These are phyloP conservation scores for Chelonus insularis DNA, from an alignment of 1,140 invertebrate genomes.

Conservation along the genomic window DNA sequence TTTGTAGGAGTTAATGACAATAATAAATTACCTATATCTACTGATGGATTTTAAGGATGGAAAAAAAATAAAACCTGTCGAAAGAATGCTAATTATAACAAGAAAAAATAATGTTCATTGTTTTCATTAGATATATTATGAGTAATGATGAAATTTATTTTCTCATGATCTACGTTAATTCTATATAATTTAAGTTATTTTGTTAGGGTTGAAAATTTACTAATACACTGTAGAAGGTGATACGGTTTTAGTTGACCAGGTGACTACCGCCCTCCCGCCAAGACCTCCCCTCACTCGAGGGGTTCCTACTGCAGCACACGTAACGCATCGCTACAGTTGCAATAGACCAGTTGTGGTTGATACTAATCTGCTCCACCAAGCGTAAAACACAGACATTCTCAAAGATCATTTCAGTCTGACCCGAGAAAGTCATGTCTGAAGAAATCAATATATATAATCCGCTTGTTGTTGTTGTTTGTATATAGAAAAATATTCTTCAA, in stretches of 20 bases:
- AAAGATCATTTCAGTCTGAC: neutral
- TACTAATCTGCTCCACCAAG: conserved; percentile 15
- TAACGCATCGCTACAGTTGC: neutral
- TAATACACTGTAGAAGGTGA: neutral
- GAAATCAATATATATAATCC: too few species aligned
- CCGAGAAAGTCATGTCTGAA: too few species aligned
- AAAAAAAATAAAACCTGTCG: too few species aligned
- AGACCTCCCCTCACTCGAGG: neutral
- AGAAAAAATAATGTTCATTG: too few species aligned
- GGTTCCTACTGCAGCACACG: neutral
- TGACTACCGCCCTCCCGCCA: conserved; percentile 11
- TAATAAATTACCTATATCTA: too few species aligned
- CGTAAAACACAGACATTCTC: neutral
- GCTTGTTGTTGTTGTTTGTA: too few species aligned
- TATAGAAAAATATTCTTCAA: too few species aligned
- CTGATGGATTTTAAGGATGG: too few species aligned
- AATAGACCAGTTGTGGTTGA: conserved; percentile 11
- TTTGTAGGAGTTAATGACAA: too few species aligned
- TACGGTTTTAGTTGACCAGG: conserved; percentile 10
- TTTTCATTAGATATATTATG: neutral
- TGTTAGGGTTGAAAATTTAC: neutral
- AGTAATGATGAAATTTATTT: conserved; percentile 7
- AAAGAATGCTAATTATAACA: too few species aligned
- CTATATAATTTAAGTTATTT: neutral
- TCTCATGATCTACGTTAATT: conserved; percentile 4